Evolutionary conservation across 1,140 invertebrate species (phyloP).

Genomic region (Aphidius gifuensis): DNA sequence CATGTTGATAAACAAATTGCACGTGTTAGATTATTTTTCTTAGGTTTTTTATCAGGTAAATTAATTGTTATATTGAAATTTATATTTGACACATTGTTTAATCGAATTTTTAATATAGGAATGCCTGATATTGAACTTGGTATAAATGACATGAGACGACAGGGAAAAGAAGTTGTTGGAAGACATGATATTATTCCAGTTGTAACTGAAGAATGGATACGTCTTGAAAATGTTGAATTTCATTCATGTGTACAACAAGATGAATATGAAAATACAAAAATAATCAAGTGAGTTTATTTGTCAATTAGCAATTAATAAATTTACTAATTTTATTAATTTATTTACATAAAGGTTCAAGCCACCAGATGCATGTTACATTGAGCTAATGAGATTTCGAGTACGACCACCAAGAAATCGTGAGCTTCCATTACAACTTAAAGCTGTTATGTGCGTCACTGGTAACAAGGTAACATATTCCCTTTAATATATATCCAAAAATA

Average conservation of each 20-base stretch:
- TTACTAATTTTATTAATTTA: neutral
- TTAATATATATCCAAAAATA: neutral
- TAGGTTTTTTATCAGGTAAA: slow-evolving; percentile 82
- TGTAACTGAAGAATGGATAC: slow-evolving; percentile 99
- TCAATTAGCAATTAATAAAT: slow-evolving; percentile 8
- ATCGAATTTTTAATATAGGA: slow-evolving; percentile 54
- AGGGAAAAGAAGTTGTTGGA: slow-evolving; percentile 98
- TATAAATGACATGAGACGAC: slow-evolving; percentile 92
- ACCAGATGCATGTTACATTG: slow-evolving; percentile 97
- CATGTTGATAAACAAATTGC: slow-evolving; percentile 89
- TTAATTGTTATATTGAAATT: too few relatives aligned
- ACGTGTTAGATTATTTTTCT: slow-evolving; percentile 89
- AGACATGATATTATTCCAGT: slow-evolving; percentile 99
- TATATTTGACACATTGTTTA: neutral
- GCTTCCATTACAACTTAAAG: slow-evolving; percentile 91
- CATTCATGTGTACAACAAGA: slow-evolving; percentile 90
- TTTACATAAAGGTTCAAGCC: slow-evolving; percentile 80
- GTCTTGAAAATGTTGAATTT: slow-evolving; percentile 91
- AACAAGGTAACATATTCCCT: slow-evolving; percentile 62
- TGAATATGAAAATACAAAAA: slow-evolving; percentile 86
- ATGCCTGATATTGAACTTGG: slow-evolving; percentile 96
- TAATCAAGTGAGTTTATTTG: slow-evolving; percentile 73
- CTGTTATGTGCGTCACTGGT: slow-evolving; percentile 79
- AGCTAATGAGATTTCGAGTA: slow-evolving; percentile 94
- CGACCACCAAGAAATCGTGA: slow-evolving; percentile 95